These are phyloP conservation scores for Saccopteryx bilineata DNA, from an alignment of 2,113 vertebrate species.

Conservation along the genomic window DNA sequence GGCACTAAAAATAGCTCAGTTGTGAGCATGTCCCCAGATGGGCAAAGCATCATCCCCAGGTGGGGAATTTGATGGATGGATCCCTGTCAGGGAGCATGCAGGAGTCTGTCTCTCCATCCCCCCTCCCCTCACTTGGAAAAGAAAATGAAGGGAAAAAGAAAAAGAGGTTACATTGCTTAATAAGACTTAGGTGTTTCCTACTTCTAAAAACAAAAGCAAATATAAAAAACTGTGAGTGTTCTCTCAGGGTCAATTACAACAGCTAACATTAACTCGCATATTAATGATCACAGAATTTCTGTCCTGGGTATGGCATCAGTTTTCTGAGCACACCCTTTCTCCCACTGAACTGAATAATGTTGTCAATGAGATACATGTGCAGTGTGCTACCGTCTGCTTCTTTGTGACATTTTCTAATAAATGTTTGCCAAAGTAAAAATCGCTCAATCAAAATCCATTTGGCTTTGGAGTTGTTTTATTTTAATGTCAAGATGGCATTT, in stretches of 20 bases:
- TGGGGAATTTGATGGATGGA: too few species aligned
- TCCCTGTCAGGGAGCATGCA: too few species aligned
- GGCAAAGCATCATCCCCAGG: too few species aligned
- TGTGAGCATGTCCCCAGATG: too few species aligned
- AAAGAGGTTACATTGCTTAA: background rate
- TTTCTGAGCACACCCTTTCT: fast-evolving
- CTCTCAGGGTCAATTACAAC: background rate
- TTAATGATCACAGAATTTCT: fast-evolving
- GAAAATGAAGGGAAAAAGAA: too few species aligned
- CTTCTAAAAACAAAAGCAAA: background rate
- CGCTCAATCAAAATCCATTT: conserved; percentile 64
- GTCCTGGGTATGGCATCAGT: too few species aligned
- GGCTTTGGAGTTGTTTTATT: conserved; percentile 28
- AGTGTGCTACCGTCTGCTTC: background rate
- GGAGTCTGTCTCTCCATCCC: too few species aligned
- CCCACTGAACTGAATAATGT: background rate
- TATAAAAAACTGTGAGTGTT: background rate
- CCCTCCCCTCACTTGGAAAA: too few species aligned
- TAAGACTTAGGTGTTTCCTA: background rate
- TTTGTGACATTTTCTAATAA: conserved; percentile 51
- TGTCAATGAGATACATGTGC: fast-evolving
- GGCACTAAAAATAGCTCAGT: too few species aligned
- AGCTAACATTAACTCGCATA: background rate
- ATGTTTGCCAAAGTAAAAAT: conserved; percentile 50
- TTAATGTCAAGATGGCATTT: conserved; percentile 60